Conservation (phyloP, 2,113 vertebrate genomes). For the Xerus inauris region DNA sequence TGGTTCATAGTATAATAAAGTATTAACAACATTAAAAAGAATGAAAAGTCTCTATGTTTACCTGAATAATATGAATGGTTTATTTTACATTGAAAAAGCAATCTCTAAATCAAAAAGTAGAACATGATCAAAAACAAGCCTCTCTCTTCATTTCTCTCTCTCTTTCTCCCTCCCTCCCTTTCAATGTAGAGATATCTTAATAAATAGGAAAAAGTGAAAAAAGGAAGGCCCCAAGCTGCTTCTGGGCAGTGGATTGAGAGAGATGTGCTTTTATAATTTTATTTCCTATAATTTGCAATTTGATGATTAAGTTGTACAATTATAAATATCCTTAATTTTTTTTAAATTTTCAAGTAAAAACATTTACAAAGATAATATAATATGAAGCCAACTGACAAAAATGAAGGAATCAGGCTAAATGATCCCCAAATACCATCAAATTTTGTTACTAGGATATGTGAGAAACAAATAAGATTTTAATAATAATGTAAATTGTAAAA, state of each 20-base stretch:
- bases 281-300: background rate
- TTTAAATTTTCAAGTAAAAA: constrained; percentile 38
- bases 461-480: constrained; percentile 10
- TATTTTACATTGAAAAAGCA: background rate
- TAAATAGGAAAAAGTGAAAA: background rate
- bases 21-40: background rate
- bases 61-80: background rate
- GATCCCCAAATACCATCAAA: background rate
- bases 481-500: background rate
- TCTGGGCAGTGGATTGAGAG: background rate
- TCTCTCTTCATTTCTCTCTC: no score
- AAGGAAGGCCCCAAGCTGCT: background rate
- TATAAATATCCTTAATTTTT: background rate
- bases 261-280: background rate
- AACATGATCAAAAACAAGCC: background rate
- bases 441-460: background rate
- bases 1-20: background rate
- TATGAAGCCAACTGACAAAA: constrained; percentile 10
- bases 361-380: background rate
- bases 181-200: background rate
- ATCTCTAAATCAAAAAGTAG: background rate
- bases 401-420: background rate
- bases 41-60: background rate
- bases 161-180: background rate
- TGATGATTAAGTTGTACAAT: background rate